These are phyloP conservation scores for Nomada ferruginata DNA, from an alignment of 2,888 invertebrate species.

Conservation along the genomic window DNA sequence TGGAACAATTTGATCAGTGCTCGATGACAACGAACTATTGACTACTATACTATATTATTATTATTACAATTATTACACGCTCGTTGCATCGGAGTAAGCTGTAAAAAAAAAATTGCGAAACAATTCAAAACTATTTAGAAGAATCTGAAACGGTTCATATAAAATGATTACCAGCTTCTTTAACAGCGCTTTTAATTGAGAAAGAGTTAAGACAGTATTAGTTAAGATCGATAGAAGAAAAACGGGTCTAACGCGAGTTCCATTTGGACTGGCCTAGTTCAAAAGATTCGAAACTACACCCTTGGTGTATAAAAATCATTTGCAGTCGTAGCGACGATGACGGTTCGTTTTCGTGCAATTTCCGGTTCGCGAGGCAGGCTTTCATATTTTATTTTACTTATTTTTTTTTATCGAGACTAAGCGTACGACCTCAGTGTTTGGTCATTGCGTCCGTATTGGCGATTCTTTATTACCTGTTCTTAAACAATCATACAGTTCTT, in stretches of 20 bases:
- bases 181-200: slow-evolving; percentile 4
- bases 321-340: slow-evolving; percentile 14
- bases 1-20: neutral
- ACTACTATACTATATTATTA: slow-evolving; percentile 3
- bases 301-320: slow-evolving; percentile 13
- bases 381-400: neutral
- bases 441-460: neutral
- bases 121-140: neutral
- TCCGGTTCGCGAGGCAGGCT: slow-evolving; percentile 2
- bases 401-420: neutral
- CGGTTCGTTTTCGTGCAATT: slow-evolving; percentile 32
- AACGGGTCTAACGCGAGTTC: neutral
- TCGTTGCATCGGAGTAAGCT: neutral
- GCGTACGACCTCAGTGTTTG: neutral
- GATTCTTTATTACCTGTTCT: slow-evolving; percentile 1
- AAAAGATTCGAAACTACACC: slow-evolving; percentile 33
- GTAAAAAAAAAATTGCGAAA: neutral
- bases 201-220: slow-evolving; percentile 10
- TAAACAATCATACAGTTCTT: slow-evolving; percentile 5
- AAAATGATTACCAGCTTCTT: neutral
- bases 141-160: neutral
- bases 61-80: too few species aligned
- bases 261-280: slow-evolving; percentile 55
- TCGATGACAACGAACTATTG: slow-evolving; percentile 6
- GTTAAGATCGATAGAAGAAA: neutral